Conservation (phyloP, 2,888 invertebrate genomes). For the Dromius quadrimaculatus region DNA sequence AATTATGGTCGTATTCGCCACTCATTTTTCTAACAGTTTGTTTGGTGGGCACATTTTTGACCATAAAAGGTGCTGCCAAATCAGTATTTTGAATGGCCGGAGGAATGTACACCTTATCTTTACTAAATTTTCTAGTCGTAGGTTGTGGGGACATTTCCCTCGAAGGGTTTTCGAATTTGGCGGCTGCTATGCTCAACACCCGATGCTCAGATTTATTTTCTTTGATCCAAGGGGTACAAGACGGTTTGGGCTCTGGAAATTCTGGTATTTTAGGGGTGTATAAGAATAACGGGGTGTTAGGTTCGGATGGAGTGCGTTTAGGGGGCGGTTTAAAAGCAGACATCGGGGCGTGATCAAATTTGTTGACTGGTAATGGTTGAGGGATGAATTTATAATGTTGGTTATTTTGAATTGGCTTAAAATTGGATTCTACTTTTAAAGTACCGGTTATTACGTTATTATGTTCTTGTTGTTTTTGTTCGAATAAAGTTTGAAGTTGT, state of each 20-base stretch:
- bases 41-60: slow-evolving; percentile 57
- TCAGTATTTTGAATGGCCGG: slow-evolving; percentile 57
- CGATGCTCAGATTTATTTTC: slow-evolving; percentile 67
- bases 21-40: slow-evolving; percentile 64
- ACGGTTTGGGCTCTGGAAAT: slow-evolving; percentile 54
- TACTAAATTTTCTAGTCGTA: slow-evolving; percentile 59
- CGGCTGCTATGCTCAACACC: slow-evolving; percentile 69
- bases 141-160: slow-evolving; percentile 29
- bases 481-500: slow-evolving; percentile 64
- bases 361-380: slow-evolving; percentile 75
- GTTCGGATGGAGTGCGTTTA: slow-evolving; percentile 63
- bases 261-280: slow-evolving; percentile 64
- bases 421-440: slow-evolving; percentile 63
- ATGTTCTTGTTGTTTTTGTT: slow-evolving; percentile 64
- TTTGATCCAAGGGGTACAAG: slow-evolving; percentile 64
- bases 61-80: slow-evolving; percentile 60
- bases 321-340: slow-evolving; percentile 79
- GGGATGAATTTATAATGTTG: slow-evolving; percentile 68
- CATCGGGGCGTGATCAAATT: slow-evolving; percentile 82
- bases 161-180: slow-evolving; percentile 69
- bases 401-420: slow-evolving; percentile 52
- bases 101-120: slow-evolving; percentile 60
- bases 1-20: slow-evolving; percentile 61
- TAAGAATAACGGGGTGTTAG: slow-evolving; percentile 60
- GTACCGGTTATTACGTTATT: slow-evolving; percentile 65